Evolutionary conservation across 2,113 vertebrate genomes (phyloP).

Genomic region (Rhizomys pruinosus): DNA sequence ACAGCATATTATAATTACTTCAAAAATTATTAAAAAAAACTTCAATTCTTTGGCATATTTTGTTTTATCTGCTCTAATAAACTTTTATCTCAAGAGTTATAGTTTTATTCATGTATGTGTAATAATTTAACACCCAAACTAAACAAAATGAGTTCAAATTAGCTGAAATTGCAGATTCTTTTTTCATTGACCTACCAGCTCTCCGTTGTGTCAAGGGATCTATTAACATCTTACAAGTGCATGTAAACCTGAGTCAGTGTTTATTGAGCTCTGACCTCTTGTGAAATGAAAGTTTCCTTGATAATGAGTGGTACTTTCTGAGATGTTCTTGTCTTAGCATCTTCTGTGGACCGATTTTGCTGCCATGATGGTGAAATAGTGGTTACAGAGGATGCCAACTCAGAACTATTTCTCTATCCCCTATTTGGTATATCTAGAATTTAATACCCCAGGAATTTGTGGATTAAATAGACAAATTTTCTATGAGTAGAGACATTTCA

Average conservation of each 20-base stretch:
- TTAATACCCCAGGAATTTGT: background rate
- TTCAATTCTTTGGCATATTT: background rate
- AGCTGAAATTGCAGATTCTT: background rate
- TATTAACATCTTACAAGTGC: background rate
- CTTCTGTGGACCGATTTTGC: background rate
- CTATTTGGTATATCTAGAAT: background rate
- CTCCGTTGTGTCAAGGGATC: background rate
- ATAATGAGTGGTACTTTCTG: background rate
- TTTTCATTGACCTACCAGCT: slow-evolving; percentile 27
- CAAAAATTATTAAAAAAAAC: slow-evolving; percentile 30
- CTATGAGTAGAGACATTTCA: too few species aligned
- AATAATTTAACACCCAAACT: slow-evolving; percentile 23
- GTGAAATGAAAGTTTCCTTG: background rate
- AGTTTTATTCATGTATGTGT: slow-evolving; percentile 15
- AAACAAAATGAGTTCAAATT: slow-evolving; percentile 15
- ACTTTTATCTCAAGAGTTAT: slow-evolving; percentile 6
- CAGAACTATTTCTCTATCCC: background rate
- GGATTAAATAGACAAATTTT: background rate
- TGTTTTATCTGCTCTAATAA: background rate
- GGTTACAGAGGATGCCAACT: background rate
- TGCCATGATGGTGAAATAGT: background rate
- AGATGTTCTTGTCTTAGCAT: background rate
- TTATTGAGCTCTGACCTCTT: background rate
- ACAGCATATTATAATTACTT: background rate
- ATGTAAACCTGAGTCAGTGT: background rate